Evolutionary conservation across 2,113 vertebrate species (phyloP), one percentile per base, ranked within the genome.

Genomic region (Chaetodon trifascialis): DNA sequence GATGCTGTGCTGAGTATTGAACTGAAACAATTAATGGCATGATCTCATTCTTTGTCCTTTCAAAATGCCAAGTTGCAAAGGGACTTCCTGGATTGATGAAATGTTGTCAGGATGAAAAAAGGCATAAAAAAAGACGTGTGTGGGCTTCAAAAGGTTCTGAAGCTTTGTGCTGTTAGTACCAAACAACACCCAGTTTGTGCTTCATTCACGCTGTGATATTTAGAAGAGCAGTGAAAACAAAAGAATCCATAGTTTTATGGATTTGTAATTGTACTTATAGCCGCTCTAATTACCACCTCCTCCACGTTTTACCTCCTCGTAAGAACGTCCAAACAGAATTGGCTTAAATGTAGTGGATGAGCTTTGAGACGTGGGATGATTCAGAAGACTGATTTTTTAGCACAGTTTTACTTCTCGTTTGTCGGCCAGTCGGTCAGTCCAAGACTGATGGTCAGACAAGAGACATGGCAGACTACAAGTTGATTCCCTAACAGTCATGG

Each of bases 161-260:
- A 56, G 56, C 23, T 11, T 52, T 16, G 63, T 42, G 47, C 47
- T 63, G 64, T 25, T 38, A 19, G 16, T 36, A 69, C 9, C 14
- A 11, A 55, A 76, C 56, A 66, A 80, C 80, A 68, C 59, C 56
- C 63, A 30, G 30, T 30, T 30, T 55, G 7, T 60, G n/a, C 49
- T 77, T 73, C 40, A 70, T 40, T 81, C 73, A 71, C 76, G 83
- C 3, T 59, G 36, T 64, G 80, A 76, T 81, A 79, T 84, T 72
- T 72, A 68, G 51, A 68, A 8, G 44, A 68, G 76, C 58, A 62
- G 67, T 12, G 16, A 73, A 82, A 47, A 82, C 42, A 66, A 40
- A 21, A 36, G 21, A 30, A 30, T 30, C 30, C 30, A 30, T 38
- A 40, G 8, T 68, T 80, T 81, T 64, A 73, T 64, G n/a, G 34